These are phyloP conservation scores for Acanthosepion pharaonis DNA, from an alignment of 2,888 invertebrate genomes.

Conservation along the genomic window DNA sequence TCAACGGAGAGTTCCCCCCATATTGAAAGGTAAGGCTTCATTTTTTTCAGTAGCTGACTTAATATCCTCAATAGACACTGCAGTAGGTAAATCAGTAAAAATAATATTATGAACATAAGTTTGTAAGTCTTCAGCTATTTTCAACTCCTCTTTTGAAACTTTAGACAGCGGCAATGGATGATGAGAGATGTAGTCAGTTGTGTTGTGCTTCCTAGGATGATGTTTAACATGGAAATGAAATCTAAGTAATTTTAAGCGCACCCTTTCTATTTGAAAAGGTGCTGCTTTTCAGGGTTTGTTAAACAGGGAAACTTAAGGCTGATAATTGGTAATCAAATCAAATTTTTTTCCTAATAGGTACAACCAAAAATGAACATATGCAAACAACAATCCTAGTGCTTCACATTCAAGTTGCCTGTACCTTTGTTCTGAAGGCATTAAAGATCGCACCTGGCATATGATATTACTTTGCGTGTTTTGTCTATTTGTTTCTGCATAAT, in stretches of 20 bases:
- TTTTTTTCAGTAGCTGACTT: neutral
- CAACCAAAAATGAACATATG: neutral
- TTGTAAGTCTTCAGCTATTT: too few species aligned
- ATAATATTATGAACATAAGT: neutral
- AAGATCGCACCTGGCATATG: too few species aligned
- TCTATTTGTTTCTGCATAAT: too few species aligned
- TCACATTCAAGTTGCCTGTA: too few species aligned
- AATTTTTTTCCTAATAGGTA: neutral
- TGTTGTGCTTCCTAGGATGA: neutral
- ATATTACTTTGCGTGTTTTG: too few species aligned
- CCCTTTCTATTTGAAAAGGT: neutral
- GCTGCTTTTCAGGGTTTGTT: too few species aligned
- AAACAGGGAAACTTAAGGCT: too few species aligned
- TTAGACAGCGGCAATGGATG: too few species aligned
- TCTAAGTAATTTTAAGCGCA: neutral
- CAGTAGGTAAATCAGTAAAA: neutral
- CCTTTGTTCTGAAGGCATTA: too few species aligned
- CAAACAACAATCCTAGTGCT: too few species aligned
- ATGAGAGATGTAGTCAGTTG: neutral
- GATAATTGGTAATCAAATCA: neutral
- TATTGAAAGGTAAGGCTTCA: neutral
- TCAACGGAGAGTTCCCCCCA: neutral
- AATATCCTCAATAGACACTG: neutral
- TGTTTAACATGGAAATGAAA: neutral
- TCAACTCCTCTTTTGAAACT: neutral